Base-by-base conservation (phyloP, 1,140 invertebrate genomes). In the Drosophila lini region DNA sequence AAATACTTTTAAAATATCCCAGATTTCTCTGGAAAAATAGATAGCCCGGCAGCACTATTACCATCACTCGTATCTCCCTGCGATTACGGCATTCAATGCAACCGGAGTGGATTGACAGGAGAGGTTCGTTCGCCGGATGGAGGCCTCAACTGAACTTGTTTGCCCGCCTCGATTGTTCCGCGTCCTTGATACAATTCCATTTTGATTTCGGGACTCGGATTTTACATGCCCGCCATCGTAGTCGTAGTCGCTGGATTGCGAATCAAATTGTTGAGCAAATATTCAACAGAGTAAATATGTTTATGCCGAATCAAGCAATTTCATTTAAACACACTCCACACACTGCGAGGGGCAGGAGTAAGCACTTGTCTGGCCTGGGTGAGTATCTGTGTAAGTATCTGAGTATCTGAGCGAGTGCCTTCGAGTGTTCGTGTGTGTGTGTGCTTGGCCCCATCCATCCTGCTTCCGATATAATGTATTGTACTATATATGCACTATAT, bases 191-290 rank as follows among this genome's bases (percentile, higher is more conserved):
- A 79, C 82, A 86, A 86, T 86, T 86, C 75, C 82, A 85, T 85
- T 85, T 69, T 61, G 60, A 78, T 78, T 75, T 80, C 69, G 78
- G 69, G 34, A 71, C 34, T 70, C 47, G 50, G 13, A 22, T 65
- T 50, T 36, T 25, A 56, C 53, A 38, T 19, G 41, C 13, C 25
- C 10, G 31, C 16, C 32, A 7, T 36, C 11, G 50, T 0, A 3
- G 48, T 53, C 50, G 32, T 15, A 36, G 32, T 15, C 16, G 11
- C 34, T 22, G 57, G 63, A 81, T 80, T 86, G 59, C 74, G 74
- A 89, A 89, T 89, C 83, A 89, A 88, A 88, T 88, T 88, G 83
- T 88, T 88, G 84, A 82, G 83, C 84, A 88, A 88, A 88, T 89
- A 88, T 89, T 88, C 83, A 88, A 88, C 84, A 88, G 83, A 82